Percentiles rank a stretch among this genome's conserved stretches.
Evolutionary conservation across 2,888 invertebrate species (phyloP).

Genomic region (Lysandra bellargus): DNA sequence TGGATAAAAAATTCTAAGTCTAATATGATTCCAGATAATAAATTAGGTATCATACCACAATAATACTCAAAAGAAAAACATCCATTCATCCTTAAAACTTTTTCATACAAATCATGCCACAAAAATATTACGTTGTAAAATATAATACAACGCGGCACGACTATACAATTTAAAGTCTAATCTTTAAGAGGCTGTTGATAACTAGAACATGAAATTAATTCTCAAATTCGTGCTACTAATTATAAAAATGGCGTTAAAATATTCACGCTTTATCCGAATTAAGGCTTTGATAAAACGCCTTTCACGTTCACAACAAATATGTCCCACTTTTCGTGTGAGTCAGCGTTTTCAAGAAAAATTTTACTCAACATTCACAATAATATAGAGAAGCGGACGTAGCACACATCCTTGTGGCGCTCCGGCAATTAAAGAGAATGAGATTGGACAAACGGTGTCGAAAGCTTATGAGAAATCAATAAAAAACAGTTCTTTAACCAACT

Average conservation of each 20-base stretch:
- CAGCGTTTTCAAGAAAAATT: conserved; percentile 12
- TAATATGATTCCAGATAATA: too few species aligned
- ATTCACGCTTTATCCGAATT: conserved; percentile 11
- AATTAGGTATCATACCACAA: too few species aligned
- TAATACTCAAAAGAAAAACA: too few species aligned
- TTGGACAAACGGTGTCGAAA: conserved; percentile 1
- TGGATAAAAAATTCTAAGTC: too few species aligned
- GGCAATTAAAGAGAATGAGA: neutral
- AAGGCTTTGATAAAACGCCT: conserved; percentile 17
- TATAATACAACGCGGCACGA: neutral
- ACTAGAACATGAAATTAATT: conserved; percentile 17
- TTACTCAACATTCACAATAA: neutral
- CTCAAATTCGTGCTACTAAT: conserved; percentile 19
- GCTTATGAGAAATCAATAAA: neutral
- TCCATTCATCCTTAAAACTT: too few species aligned
- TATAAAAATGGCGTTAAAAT: conserved; percentile 10
- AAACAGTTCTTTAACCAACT: neutral
- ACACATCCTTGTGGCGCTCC: conserved; percentile 3
- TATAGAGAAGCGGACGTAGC: neutral
- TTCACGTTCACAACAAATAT: conserved; percentile 27
- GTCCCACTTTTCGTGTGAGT: conserved; percentile 17
- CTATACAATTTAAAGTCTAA: neutral
- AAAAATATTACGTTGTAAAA: neutral
- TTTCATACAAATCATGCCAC: neutral
- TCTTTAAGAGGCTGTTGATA: neutral